Evolutionary conservation across 2,888 invertebrate genomes (phyloP).

Genomic region (Drosophila antonietae): DNA sequence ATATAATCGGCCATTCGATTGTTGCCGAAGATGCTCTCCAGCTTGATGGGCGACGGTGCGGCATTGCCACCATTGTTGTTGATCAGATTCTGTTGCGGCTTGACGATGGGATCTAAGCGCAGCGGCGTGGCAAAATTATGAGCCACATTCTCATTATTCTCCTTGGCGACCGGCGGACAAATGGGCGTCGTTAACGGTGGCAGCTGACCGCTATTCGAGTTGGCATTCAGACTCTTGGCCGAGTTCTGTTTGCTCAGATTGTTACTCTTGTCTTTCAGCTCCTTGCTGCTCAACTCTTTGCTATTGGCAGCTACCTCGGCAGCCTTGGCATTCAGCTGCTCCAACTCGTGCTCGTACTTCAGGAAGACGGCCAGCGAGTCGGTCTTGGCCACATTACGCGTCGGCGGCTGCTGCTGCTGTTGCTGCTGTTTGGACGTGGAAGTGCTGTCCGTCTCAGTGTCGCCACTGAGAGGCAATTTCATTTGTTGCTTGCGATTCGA

Average conservation of each 20-base stretch:
- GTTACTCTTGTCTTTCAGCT: conserved; percentile 84
- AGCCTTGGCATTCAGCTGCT: conserved; percentile 69
- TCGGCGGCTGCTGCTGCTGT: conserved; percentile 15
- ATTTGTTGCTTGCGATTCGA: conserved; percentile 81
- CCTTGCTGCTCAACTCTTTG: conserved; percentile 68
- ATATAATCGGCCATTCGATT: conserved; percentile 83
- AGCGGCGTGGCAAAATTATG: conserved; percentile 49
- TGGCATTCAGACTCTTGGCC: conserved; percentile 74
- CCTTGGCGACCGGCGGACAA: conserved; percentile 35
- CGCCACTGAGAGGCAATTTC: conserved; percentile 59
- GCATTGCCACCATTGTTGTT: conserved; percentile 3
- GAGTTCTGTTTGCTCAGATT: conserved; percentile 84
- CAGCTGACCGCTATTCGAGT: conserved; percentile 45
- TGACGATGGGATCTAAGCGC: conserved; percentile 65
- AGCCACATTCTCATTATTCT: conserved; percentile 54
- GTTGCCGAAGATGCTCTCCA: conserved; percentile 65
- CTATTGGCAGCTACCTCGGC: conserved; percentile 43
- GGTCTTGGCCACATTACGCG: conserved; percentile 80
- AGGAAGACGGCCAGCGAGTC: conserved; percentile 84
- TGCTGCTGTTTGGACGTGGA: conserved; percentile 8
- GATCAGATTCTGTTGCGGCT: conserved; percentile 20
- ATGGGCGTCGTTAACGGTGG: conserved; percentile 53
- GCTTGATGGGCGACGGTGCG: conserved; percentile 54
- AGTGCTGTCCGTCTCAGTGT: conserved; percentile 11
- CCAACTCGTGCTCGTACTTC: conserved; percentile 84